Evolutionary conservation across 2,888 invertebrate species (phyloP).

Genomic region (Zygaena filipendulae): DNA sequence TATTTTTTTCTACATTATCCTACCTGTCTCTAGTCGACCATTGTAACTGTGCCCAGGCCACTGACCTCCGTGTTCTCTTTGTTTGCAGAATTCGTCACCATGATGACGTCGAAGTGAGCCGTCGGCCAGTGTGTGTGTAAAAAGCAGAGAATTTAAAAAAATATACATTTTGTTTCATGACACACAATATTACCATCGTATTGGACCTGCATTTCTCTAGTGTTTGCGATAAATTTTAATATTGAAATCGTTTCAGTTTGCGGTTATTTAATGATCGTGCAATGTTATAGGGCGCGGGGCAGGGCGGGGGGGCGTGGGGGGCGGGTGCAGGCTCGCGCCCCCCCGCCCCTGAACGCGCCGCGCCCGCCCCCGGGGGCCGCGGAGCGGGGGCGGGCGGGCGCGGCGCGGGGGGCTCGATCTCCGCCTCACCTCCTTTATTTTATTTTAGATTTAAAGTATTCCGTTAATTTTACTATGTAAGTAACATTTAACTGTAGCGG

Average conservation of each 20-base stretch:
- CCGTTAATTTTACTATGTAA: conserved; percentile 66
- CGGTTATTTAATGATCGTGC: conserved; percentile 32
- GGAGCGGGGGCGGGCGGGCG: conserved; percentile 21
- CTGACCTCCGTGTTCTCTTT: conserved; percentile 25
- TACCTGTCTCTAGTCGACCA: neutral
- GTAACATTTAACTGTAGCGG: conserved; percentile 56
- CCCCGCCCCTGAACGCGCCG: conserved; percentile 11
- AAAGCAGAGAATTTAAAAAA: conserved; percentile 71
- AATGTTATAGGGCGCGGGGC: conserved; percentile 15
- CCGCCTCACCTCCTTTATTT: too few species aligned
- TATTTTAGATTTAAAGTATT: conserved; percentile 63
- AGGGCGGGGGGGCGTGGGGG: conserved; percentile 21
- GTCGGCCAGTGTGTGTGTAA: conserved; percentile 73
- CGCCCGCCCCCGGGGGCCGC: conserved; percentile 32
- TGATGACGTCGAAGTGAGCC: conserved; percentile 99
- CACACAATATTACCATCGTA: conserved; percentile 71
- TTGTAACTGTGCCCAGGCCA: too few species aligned
- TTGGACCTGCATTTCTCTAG: conserved; percentile 71
- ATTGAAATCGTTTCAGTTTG: conserved; percentile 66
- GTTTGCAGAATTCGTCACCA: conserved; percentile 96
- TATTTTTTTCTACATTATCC: neutral
- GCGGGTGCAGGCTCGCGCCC: conserved; percentile 18
- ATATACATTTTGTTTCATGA: conserved; percentile 72
- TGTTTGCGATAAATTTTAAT: conserved; percentile 67
- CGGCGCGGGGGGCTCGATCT: conserved; percentile 21